A percentile compares a stretch with the other conserved stretches of the same genome.
phyloP scores from a whole-genome alignment of 2,888 invertebrate species.

The Atherix ibis region DNA sequence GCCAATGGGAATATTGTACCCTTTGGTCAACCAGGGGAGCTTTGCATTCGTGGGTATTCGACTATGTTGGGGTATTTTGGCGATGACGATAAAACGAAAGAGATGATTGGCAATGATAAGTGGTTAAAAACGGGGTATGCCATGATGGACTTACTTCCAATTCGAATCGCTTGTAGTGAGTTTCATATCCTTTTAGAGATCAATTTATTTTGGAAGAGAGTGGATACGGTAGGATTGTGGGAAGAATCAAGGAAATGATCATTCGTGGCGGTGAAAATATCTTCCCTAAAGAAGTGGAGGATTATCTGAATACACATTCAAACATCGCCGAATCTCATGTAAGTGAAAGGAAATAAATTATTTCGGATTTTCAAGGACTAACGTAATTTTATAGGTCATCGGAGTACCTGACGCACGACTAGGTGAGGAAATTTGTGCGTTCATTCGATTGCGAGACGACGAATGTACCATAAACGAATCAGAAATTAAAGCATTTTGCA shows the following conservation, averaged over 20 bases:
- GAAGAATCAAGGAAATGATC: slow-evolving; percentile 59
- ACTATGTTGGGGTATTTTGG: slow-evolving; percentile 62
- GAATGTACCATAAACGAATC: slow-evolving; percentile 34
- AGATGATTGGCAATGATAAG: slow-evolving; percentile 43
- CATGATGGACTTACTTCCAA: too few species aligned
- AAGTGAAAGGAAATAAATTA: slow-evolving; percentile 7
- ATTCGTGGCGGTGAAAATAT: slow-evolving; percentile 72
- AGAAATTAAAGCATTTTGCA: slow-evolving; percentile 44
- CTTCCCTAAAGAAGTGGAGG: slow-evolving; percentile 65
- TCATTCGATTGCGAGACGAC: slow-evolving; percentile 37
- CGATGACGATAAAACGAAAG: slow-evolving; percentile 52
- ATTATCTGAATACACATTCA: slow-evolving; percentile 51
- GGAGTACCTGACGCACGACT: slow-evolving; percentile 53
- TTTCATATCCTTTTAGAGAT: too few species aligned
- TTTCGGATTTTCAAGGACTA: too few species aligned
- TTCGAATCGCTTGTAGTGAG: too few species aligned
- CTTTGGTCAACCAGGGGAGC: slow-evolving; percentile 51
- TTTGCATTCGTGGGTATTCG: slow-evolving; percentile 52
- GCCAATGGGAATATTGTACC: slow-evolving; percentile 43
- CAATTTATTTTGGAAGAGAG: slow-evolving; percentile 45
- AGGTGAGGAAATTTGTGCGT: slow-evolving; percentile 57
- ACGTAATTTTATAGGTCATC: slow-evolving; percentile 39
- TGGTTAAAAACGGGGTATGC: slow-evolving; percentile 63
- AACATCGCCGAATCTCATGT: slow-evolving; percentile 51
- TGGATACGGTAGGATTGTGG: slow-evolving; percentile 53